Evolutionary conservation across 2,113 vertebrate species (phyloP).

Genomic region (Nematolebias whitei): DNA sequence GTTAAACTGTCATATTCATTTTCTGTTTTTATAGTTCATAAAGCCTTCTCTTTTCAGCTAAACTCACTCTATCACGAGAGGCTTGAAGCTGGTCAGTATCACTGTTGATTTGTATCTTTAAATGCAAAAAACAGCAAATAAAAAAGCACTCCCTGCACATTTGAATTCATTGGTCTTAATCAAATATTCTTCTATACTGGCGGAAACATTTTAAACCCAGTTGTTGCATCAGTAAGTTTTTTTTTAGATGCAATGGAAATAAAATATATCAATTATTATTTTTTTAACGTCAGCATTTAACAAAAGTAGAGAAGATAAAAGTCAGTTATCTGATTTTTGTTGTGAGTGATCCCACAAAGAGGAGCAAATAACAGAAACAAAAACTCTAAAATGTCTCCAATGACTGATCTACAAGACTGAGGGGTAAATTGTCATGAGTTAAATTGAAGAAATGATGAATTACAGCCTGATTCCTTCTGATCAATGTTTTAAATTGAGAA

Average conservation of each 20-base stretch:
- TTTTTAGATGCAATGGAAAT: not conserved
- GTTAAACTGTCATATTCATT: conserved; percentile 34
- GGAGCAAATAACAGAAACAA: not conserved
- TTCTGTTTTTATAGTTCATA: conserved; percentile 12
- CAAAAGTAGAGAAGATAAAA: not conserved
- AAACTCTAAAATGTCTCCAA: not conserved
- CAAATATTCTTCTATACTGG: no score
- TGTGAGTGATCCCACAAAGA: not conserved
- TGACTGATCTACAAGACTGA: conserved; percentile 8
- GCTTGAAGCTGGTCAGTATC: not conserved
- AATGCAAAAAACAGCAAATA: not conserved
- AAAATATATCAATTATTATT: no score
- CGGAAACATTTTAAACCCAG: not conserved
- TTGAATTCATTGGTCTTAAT: not conserved
- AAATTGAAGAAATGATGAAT: not conserved
- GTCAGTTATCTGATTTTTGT: not conserved
- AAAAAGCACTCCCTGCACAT: not conserved
- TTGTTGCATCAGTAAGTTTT: not conserved
- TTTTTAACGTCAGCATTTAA: not conserved
- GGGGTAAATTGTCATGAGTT: conserved; percentile 7
- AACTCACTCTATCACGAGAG: not conserved
- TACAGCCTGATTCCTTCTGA: not conserved
- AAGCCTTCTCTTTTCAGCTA: conserved; percentile 4
- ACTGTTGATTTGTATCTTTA: not conserved
- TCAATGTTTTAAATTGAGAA: not conserved